phyloP scores from a whole-genome alignment of 2,797 vertebrate genomes.

The Urocyon cinereoargenteus region DNA sequence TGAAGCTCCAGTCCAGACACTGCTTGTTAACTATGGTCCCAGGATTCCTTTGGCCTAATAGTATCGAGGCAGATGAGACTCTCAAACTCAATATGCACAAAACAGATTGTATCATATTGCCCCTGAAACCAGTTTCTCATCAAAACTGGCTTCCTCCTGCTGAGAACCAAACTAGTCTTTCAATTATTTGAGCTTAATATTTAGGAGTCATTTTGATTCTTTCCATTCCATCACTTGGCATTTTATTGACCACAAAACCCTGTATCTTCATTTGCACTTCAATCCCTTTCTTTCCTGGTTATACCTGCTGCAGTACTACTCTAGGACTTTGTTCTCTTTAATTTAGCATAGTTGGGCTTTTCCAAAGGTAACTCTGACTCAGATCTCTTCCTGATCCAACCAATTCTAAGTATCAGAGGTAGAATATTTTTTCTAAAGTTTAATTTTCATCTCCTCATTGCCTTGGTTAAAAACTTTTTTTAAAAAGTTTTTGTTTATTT shows the following conservation, averaged over 20 bases:
- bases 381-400: neutral
- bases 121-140: neutral
- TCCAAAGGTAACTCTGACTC: neutral
- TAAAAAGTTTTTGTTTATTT: neutral
- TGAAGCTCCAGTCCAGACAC: neutral
- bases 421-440: neutral
- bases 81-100: neutral
- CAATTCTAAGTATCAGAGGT: neutral
- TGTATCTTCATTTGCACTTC: neutral
- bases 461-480: conserved; percentile 2
- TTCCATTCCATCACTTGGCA: neutral
- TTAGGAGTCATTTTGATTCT: neutral
- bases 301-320: neutral
- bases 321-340: neutral
- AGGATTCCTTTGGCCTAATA: neutral
- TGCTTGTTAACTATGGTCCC: neutral
- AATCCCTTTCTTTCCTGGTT: neutral
- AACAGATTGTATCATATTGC: neutral
- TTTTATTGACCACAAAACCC: neutral
- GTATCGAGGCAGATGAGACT: neutral
- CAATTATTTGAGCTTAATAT: neutral
- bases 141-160: neutral
- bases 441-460: neutral
- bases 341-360: neutral
- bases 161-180: neutral